These are phyloP conservation scores for Pristionchus maxplancki DNA, from an alignment of 2,888 invertebrate genomes.

Conservation along the genomic window DNA sequence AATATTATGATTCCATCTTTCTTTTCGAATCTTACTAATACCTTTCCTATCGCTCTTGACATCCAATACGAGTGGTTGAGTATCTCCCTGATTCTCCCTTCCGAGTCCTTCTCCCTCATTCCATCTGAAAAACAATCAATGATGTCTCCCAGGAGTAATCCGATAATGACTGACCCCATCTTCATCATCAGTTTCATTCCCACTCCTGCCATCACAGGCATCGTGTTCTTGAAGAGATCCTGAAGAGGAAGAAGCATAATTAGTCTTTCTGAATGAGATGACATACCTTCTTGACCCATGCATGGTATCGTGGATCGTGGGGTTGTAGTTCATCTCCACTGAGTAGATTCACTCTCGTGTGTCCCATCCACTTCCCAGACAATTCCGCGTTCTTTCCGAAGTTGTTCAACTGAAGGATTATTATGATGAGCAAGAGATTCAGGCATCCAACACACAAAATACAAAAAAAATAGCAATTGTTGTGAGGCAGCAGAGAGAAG, in stretches of 20 bases:
- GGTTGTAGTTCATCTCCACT: constrained; percentile 88
- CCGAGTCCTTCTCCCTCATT: constrained; percentile 96
- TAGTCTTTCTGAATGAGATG: background rate
- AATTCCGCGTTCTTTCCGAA: constrained; percentile 85
- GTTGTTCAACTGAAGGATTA: constrained; percentile 80
- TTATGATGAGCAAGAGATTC: background rate
- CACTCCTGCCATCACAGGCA: constrained; percentile 93
- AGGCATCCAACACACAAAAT: background rate
- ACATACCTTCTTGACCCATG: constrained; percentile 85
- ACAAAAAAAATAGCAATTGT: too few species aligned
- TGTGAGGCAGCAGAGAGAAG: background rate
- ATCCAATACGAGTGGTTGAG: constrained; percentile 91
- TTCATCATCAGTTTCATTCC: constrained; percentile 96
- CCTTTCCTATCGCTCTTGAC: constrained; percentile 97
- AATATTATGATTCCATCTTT: background rate
- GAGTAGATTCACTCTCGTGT: constrained; percentile 90
- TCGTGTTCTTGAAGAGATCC: constrained; percentile 92
- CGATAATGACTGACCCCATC: constrained; percentile 82
- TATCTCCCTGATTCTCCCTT: constrained; percentile 92
- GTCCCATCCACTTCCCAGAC: constrained; percentile 93
- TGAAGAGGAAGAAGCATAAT: constrained; percentile 80
- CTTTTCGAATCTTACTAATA: too few species aligned
- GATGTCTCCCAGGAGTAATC: background rate
- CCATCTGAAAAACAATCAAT: constrained; percentile 84
- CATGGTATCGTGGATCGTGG: constrained; percentile 86